Base-by-base conservation (phyloP, 2,797 vertebrate genomes). In the Antennarius maculatus region DNA sequence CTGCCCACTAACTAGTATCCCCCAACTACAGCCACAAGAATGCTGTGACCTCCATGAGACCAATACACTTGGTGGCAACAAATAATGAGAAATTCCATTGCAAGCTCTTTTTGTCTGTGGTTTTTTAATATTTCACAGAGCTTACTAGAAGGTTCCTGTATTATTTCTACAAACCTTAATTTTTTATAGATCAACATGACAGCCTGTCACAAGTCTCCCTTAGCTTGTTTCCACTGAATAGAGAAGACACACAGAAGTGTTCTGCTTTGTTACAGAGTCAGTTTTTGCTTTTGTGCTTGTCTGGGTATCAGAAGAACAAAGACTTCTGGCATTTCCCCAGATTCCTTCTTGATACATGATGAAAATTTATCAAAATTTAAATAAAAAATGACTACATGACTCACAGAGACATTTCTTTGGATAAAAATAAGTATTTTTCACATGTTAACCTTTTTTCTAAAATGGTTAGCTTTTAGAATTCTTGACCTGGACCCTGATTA, bases 1-100 rank as follows among this genome's bases (percentile, higher is more conserved):
- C 81, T 84, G 72, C 80, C 89, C 88, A 82, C 49, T 37, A 74
- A 87, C 80, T 81, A 81, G 73, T 63, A 56, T 70, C 75, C 72
- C 23, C 55, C 23, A 7, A 64, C 81, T 69, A 72, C 64, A 72
- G 69, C 57, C 76, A 79, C 71, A 83, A 76, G 73, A 83, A 76
- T 3, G 29, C 31, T 39, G 66, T 81, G 82, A 86, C 91, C 88
- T 88, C 80, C 71, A 82, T 61, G 52, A 81, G 77, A 69, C 76
- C 73, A 50, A 54, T 50, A 6, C 53, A 74, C 69, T 85, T 63
- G 67, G 62, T 61, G 49, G 55, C 55, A 65, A 60, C 64, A 79
- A 71, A 81, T 77, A 76, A 79, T 53, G 56, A 71, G 67, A 14
- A 61, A 60, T 74, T 57, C 80, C 39, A 23, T 29, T 8, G 27